Conservation (phyloP, 2,888 invertebrate species). For the Mythimna vitellina region DNA sequence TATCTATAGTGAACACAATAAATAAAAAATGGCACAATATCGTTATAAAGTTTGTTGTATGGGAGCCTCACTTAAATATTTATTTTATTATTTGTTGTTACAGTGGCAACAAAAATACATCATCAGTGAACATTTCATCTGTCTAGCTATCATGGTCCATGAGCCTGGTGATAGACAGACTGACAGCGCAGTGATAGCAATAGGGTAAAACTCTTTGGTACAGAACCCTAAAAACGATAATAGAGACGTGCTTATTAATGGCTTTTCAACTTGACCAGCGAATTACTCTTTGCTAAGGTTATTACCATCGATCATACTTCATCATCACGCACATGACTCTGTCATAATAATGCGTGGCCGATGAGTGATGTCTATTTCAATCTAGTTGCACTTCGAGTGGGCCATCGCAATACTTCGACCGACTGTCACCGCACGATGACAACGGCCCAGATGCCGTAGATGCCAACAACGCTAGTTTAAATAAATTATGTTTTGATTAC, state of each 20-base stretch:
- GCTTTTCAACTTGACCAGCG: background rate
- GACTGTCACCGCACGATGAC: slow-evolving; percentile 38
- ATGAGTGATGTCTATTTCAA: slow-evolving; percentile 41
- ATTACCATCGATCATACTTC: slow-evolving; percentile 12
- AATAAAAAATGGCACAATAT: too few species aligned
- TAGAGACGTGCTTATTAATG: background rate
- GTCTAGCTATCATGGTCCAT: too few species aligned
- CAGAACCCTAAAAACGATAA: too few species aligned
- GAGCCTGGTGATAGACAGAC: too few species aligned
- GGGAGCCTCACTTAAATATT: too few species aligned
- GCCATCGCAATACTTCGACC: slow-evolving; percentile 25
- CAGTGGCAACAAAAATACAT: too few species aligned
- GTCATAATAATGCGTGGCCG: slow-evolving; percentile 15
- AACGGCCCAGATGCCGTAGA: slow-evolving; percentile 12
- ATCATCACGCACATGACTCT: slow-evolving; percentile 25
- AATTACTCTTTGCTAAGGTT: background rate
- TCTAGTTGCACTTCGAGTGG: slow-evolving; percentile 1
- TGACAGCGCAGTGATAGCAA: too few species aligned
- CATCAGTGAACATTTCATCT: too few species aligned
- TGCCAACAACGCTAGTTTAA: slow-evolving; percentile 24
- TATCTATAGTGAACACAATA: too few species aligned
- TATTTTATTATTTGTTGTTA: too few species aligned
- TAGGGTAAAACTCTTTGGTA: too few species aligned
- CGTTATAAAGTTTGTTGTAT: too few species aligned
- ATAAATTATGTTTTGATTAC: slow-evolving; percentile 23